Evolutionary conservation across 1,140 invertebrate species (phyloP).

Genomic region (Chionoecetes opilio): DNA sequence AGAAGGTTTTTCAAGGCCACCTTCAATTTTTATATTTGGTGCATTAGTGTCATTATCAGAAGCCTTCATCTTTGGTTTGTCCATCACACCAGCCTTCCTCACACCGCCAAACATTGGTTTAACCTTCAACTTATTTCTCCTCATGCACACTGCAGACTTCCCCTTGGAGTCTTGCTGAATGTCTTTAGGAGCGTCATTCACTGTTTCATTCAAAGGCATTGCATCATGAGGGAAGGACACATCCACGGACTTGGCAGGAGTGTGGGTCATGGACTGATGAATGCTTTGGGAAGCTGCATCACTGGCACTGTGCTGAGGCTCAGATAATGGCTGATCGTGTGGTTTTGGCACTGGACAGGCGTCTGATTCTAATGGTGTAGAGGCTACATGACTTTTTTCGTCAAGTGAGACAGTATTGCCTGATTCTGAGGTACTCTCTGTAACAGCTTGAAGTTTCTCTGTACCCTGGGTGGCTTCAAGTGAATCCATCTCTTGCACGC

Average conservation of each 20-base stretch:
- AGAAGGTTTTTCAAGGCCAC: not conserved
- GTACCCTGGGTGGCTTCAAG: not conserved
- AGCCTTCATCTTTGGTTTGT: constrained; percentile 18
- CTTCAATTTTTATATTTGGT: constrained; percentile 17
- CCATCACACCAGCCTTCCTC: constrained; percentile 47
- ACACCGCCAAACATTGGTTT: constrained; percentile 40
- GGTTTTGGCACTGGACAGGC: not conserved
- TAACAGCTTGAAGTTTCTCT: not conserved
- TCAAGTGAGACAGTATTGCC: not conserved
- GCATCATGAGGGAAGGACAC: not conserved
- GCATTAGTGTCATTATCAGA: not conserved
- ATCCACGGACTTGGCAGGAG: not conserved
- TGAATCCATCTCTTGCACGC: not conserved
- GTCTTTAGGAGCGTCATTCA: not conserved
- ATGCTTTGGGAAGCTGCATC: not conserved
- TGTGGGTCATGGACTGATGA: not conserved
- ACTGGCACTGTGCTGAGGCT: not conserved
- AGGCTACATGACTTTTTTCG: not conserved
- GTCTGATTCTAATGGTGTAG: not conserved
- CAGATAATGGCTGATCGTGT: not conserved
- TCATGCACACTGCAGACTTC: constrained; percentile 21
- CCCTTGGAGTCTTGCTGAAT: not conserved
- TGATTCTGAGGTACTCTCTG: not conserved
- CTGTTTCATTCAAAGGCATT: not conserved
- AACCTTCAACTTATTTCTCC: constrained; percentile 63